These are phyloP conservation scores for Eurois occulta DNA, from an alignment of 2,888 invertebrate species.

Conservation along the genomic window DNA sequence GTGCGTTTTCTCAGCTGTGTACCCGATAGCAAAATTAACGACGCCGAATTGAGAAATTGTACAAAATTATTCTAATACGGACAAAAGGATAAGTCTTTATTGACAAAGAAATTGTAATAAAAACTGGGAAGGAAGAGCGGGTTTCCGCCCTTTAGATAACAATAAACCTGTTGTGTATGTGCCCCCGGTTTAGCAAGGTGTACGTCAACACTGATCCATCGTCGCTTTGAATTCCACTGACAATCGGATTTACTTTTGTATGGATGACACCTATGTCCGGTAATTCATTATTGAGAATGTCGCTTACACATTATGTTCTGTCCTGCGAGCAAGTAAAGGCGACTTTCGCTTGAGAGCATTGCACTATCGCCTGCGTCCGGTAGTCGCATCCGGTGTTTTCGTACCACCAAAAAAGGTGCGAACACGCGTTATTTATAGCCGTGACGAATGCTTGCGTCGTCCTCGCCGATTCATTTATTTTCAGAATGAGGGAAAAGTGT, in stretches of 20 bases:
- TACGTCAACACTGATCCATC: constrained; percentile 74
- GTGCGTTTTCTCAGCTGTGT: constrained; percentile 88
- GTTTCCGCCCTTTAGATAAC: constrained; percentile 68
- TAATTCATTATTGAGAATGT: constrained; percentile 74
- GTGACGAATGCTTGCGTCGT: constrained; percentile 85
- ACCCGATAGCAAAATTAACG: constrained; percentile 79
- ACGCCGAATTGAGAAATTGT: constrained; percentile 73
- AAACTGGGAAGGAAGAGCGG: constrained; percentile 73
- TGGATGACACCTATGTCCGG: constrained; percentile 84
- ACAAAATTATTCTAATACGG: constrained; percentile 67
- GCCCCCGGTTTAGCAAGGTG: constrained; percentile 69
- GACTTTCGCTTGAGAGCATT: constrained; percentile 83
- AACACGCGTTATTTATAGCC: constrained; percentile 87
- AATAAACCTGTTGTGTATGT: constrained; percentile 75
- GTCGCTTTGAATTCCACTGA: constrained; percentile 72
- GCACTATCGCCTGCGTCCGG: constrained; percentile 86
- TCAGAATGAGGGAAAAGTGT: constrained; percentile 81
- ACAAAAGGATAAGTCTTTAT: constrained; percentile 53
- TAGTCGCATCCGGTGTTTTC: constrained; percentile 89
- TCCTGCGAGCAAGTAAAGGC: constrained; percentile 72
- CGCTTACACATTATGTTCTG: constrained; percentile 71
- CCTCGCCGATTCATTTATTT: constrained; percentile 83
- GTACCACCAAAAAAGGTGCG: constrained; percentile 90
- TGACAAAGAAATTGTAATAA: constrained; percentile 67
- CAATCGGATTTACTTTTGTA: constrained; percentile 83